phyloP scores from a whole-genome alignment of 1,140 invertebrate species.

The Dysdera silvatica region DNA sequence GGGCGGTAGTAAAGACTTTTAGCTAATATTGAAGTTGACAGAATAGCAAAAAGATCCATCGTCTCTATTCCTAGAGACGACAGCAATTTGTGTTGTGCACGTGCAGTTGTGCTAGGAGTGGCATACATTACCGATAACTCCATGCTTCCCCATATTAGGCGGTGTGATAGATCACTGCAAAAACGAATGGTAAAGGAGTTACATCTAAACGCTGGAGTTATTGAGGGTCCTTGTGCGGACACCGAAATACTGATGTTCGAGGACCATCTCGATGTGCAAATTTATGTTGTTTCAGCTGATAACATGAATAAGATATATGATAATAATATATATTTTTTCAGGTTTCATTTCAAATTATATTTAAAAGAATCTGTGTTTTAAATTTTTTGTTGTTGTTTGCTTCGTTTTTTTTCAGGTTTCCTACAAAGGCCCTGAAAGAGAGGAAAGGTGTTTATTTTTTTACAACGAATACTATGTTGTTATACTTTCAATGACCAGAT shows the following conservation, averaged over 20 bases:
- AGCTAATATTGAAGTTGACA: background rate
- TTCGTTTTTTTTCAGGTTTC: too few relatives aligned
- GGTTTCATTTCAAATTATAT: too few relatives aligned
- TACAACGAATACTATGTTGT: too few relatives aligned
- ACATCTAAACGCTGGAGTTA: background rate
- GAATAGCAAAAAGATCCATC: background rate
- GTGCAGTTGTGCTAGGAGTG: background rate
- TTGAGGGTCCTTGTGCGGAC: background rate
- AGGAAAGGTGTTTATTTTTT: too few relatives aligned
- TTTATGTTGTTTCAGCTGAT: slow-evolving; percentile 8
- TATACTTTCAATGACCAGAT: too few relatives aligned
- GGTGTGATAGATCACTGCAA: background rate
- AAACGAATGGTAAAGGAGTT: background rate
- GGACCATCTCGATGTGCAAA: background rate
- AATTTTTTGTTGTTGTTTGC: too few relatives aligned
- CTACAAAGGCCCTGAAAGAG: too few relatives aligned
- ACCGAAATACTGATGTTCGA: background rate
- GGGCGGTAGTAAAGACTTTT: background rate
- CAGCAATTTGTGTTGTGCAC: background rate
- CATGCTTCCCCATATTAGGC: background rate
- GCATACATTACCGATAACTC: background rate
- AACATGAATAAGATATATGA: slow-evolving; percentile 12
- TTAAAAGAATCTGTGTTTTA: too few relatives aligned
- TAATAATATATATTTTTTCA: too few relatives aligned
- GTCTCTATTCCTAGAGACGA: background rate